These are phyloP conservation scores for Phortica magna DNA, from an alignment of 2,888 invertebrate species.

Conservation along the genomic window DNA sequence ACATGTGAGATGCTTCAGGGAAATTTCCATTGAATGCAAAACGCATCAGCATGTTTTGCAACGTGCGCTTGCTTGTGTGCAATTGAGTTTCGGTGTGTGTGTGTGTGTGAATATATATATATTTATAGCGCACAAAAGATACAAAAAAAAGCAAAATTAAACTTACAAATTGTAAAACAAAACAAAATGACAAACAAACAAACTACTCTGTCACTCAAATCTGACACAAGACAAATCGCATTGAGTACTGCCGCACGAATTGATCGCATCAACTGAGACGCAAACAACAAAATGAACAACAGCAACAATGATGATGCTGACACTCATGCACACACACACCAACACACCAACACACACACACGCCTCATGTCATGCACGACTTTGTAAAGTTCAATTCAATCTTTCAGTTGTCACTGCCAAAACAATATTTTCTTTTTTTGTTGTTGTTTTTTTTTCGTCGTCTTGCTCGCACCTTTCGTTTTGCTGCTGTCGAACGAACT, in stretches of 20 bases:
- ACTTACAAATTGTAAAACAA: neutral
- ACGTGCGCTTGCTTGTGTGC: neutral
- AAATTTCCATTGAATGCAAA: no score
- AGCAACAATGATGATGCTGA: no score
- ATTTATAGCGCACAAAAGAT: neutral
- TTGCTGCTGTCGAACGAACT: neutral
- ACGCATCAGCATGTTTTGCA: no score
- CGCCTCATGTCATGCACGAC: conserved; percentile 39
- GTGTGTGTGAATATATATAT: neutral
- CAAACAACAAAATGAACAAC: neutral
- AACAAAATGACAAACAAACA: conserved; percentile 46
- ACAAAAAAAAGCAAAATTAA: neutral
- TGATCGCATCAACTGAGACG: conserved; percentile 37
- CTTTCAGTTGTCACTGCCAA: conserved; percentile 71
- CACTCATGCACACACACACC: no score
- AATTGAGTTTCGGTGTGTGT: neutral
- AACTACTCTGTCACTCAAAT: conserved; percentile 72
- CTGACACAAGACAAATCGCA: conserved; percentile 75
- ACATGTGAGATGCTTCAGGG: no score
- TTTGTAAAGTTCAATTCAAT: conserved; percentile 71
- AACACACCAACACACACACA: no score
- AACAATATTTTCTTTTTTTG: conserved; percentile 51
- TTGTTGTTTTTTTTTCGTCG: neutral
- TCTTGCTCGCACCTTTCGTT: neutral
- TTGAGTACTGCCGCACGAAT: conserved; percentile 54